Base-by-base conservation (phyloP, 2,888 invertebrate species). In the Epinotia nisella region DNA sequence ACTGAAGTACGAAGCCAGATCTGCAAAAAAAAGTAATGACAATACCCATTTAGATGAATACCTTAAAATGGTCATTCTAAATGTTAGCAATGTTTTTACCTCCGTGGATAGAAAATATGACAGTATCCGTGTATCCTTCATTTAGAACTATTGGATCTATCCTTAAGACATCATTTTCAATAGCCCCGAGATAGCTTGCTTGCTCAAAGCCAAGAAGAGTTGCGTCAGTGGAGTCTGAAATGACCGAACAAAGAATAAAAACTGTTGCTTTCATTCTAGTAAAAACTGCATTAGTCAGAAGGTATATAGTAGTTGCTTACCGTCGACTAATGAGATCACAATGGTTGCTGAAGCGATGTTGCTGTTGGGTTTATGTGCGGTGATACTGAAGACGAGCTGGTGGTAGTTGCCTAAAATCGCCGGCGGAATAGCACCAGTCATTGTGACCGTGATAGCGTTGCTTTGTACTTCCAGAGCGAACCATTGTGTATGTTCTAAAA, bases 161-260 rank as follows among this genome's bases (percentile, higher is more conserved):
- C 3, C 56, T 68, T 35, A 73, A 29, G 13, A n/a, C 45, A 53
- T 73, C 56, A 49, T 74, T 74, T 62, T 72, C 70, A 24, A 79
- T 71, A 1, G 75, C 21, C n/a, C 80, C 80, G 2, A 76, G 41
- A 69, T 81, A 81, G 17, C 68, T 74, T 17, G 75, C 66, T 65
- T 74, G 73, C 51, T 81, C 78, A 45, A 81, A 81, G 11, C 78
- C 78, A 5, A 79, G 76, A 29, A 78, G 45, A 11, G 62, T 41
- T 19, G 59, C 67, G 3, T 73, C 75, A 9, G 69, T 58, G 21
- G 45, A 61, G 15, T 78, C 73, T n/a, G 82, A 80, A 56, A 70
- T 67, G 29, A 81, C 74, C 3, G 69, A 73, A 67, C 2, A 69
- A 73, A 67, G 81, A 81, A 24, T 73, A 29, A 1, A 24, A n/a